phyloP scores from a whole-genome alignment of 1,140 invertebrate genomes.

The Helicoverpa armigera region DNA sequence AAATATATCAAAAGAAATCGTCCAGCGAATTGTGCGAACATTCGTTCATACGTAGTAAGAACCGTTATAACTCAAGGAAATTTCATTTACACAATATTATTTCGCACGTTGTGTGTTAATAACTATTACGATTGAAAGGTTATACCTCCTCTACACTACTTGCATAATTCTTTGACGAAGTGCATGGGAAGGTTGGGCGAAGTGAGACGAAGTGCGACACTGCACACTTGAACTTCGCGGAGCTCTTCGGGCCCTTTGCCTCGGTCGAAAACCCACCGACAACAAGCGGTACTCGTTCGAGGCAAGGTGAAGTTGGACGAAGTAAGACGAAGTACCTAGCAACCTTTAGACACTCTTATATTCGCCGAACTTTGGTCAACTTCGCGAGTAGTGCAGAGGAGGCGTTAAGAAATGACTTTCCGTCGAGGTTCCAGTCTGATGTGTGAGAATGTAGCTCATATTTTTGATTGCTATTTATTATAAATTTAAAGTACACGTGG shows the following conservation, averaged over 20 bases:
- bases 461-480: slow-evolving; percentile 17
- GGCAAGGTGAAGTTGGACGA: too few species aligned
- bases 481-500: slow-evolving; percentile 34
- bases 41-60: slow-evolving; percentile 27
- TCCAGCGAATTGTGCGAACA: slow-evolving; percentile 28
- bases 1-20: slow-evolving; percentile 40
- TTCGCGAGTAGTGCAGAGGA: not conserved
- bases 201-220: too few species aligned
- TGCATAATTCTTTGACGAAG: too few species aligned
- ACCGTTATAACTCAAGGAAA: not conserved
- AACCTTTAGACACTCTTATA: too few species aligned
- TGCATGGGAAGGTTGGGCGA: too few species aligned
- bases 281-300: too few species aligned
- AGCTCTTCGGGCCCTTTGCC: too few species aligned
- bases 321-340: too few species aligned
- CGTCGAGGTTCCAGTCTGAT: slow-evolving; percentile 34
- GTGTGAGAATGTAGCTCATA: slow-evolving; percentile 30
- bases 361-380: too few species aligned
- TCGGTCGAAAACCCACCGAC: too few species aligned
- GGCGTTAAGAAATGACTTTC: slow-evolving; percentile 11
- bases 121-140: not conserved
- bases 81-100: not conserved
- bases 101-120: not conserved
- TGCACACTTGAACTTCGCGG: too few species aligned
- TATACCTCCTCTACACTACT: too few species aligned